Evolutionary conservation across 2,113 vertebrate genomes (phyloP), one percentile per base, ranked within the genome.

Genomic region (Eupsittula cactorum): DNA sequence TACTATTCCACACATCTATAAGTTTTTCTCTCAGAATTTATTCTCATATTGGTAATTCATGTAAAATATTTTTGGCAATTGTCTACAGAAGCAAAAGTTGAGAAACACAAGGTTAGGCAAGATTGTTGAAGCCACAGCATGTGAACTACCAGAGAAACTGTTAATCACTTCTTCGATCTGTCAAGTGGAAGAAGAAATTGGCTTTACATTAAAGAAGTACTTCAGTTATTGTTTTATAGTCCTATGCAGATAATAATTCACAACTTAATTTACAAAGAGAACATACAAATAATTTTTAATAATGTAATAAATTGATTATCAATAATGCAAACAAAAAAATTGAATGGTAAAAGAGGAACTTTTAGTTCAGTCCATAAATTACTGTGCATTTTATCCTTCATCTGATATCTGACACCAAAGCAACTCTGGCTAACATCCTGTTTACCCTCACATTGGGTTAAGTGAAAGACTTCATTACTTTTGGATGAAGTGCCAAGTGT

Each of bases 341-440:
- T 4, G n/a, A 85, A 86, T 20, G 41, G 15, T 77, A 75, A 67
- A 84, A 71, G 42, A 77, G n/a, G 27, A 90, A 83, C 42, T 94
- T 91, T 42, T 31, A 15, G n/a, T 60, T 91, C 37, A 70, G 39
- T 47, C 67, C 80, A 93, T 95, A 92, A 96, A 91, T 91, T 91
- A 93, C 11, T 64, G 16, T 13, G 37, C 3, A 3, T 91, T 94
- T 92, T 75, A 81, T 64, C 73, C 86, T 91, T 94, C 93, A 89
- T 68, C 78, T 96, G 97, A 94, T 92, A 97, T 47, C 74, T 89
- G 97, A 97, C 92, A 97, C 88, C 86, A 91, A 92, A 97, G 96
- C 94, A 95, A 96, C 87, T 79, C 88, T 90, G 46, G 79, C 75
- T 96, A 96, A 97, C 91, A 95, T 97, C 93, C 94, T 93, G 88